Percentiles rank a stretch among this genome's conserved stretches.
These are phyloP conservation scores for Polydrusus cervinus DNA, from an alignment of 2,888 invertebrate genomes.

Conservation along the genomic window DNA sequence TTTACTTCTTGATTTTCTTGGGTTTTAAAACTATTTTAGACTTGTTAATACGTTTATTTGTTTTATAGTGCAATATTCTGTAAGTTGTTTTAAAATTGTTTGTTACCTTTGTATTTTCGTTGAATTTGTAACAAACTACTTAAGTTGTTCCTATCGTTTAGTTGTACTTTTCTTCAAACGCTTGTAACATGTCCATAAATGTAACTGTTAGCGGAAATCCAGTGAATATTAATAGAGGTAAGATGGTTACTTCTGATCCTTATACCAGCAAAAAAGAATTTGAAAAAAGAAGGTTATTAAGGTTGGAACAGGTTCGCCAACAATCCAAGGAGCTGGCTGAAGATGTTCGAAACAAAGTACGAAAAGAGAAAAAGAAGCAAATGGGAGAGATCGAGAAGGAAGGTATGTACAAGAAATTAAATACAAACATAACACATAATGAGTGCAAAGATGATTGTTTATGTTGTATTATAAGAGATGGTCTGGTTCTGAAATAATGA, in stretches of 20 bases:
- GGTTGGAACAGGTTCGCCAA: constrained; percentile 78
- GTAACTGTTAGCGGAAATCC: constrained; percentile 76
- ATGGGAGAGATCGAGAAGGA: constrained; percentile 72
- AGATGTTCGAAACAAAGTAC: constrained; percentile 73
- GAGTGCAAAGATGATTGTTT: too few species aligned
- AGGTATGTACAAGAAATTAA: constrained; percentile 58
- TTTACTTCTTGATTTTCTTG: constrained; percentile 9
- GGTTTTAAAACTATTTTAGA: constrained; percentile 17
- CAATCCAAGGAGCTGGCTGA: constrained; percentile 78
- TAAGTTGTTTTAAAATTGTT: not conserved
- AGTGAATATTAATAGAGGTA: constrained; percentile 71
- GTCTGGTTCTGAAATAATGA: too few species aligned
- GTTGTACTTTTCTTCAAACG: too few species aligned
- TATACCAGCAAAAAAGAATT: constrained; percentile 74
- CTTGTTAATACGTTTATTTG: constrained; percentile 15
- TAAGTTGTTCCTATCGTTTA: not conserved
- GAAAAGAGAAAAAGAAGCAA: constrained; percentile 73
- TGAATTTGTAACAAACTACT: constrained; percentile 42
- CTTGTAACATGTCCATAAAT: constrained; percentile 74
- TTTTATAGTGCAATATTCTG: constrained; percentile 7
- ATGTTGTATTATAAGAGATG: too few species aligned
- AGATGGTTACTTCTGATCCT: constrained; percentile 73
- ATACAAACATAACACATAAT: too few species aligned
- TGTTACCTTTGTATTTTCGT: constrained; percentile 9
- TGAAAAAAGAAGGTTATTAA: constrained; percentile 75